These are phyloP conservation scores for Porites rus DNA, from an alignment of 92 coral and sea anemone species.

Conservation along the genomic window DNA sequence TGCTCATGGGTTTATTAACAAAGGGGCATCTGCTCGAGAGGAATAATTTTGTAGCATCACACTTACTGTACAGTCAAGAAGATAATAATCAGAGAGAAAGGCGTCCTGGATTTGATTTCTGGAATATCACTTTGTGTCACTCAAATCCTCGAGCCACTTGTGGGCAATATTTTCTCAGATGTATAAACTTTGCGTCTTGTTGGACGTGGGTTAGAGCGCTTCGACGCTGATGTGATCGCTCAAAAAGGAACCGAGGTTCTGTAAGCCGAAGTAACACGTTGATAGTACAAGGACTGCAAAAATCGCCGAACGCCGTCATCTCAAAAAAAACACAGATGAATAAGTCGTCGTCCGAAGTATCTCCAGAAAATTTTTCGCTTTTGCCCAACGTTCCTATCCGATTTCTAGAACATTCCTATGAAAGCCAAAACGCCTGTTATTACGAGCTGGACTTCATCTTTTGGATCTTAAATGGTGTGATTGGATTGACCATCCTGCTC, in stretches of 20 bases:
- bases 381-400: not conserved
- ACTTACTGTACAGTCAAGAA: not conserved
- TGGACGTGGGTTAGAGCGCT: too few species aligned
- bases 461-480: conserved; percentile 72
- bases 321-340: not conserved
- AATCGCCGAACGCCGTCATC: too few species aligned
- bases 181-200: too few species aligned
- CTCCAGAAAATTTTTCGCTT: not conserved
- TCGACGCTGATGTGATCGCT: too few species aligned
- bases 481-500: too few species aligned
- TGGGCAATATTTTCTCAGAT: too few species aligned
- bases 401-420: not conserved
- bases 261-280: too few species aligned
- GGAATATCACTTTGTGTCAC: too few species aligned
- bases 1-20: not conserved
- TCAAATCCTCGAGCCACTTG: too few species aligned
- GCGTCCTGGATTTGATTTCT: not conserved
- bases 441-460: conserved; percentile 42
- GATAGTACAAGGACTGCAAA: too few species aligned
- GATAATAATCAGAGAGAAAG: not conserved
- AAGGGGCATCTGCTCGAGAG: not conserved
- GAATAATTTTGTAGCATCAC: not conserved
- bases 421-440: not conserved
- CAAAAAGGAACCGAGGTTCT: too few species aligned
- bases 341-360: not conserved